Evolutionary conservation across 2,888 invertebrate species (phyloP), one percentile per base, ranked within the genome.

Genomic region (Scrobipalpa costella): DNA sequence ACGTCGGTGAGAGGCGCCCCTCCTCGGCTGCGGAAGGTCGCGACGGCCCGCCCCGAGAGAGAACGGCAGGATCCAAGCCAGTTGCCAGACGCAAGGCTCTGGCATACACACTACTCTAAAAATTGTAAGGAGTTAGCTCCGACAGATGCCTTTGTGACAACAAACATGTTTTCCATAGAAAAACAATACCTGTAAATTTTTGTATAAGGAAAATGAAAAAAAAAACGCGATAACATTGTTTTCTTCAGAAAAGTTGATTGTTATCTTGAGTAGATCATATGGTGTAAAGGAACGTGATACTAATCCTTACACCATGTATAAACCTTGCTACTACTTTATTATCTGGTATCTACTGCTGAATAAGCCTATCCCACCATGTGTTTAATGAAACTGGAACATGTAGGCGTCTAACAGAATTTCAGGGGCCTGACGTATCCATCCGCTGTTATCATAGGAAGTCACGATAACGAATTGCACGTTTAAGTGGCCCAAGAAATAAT

Each of bases 1-100:
- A 90, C 90, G 90, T 89, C 83, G 88, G 89, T 88, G 89, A 88
- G 88, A 87, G 90, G 89, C 84, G 87, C 88, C 88, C 89, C 90
- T 85, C 88, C 88, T 86, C 27, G 27, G 27, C 81, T 78, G 79
- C 81, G 88, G 88, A 90, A 90, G 90, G 90, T 90, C 90, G 90
- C 85, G 78, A 81, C 75, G 81, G 77, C 78, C 81, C 80, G 81
- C 79, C 79, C 79, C 79, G 77, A 81, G 80, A 86, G 90, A 89
- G 90, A 90, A 86, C 83, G 90, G 90, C 86, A 82, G 81, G 77
- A 90, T 90, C 89, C 89, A 88, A 86, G 84, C 80, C 81, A 78
- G 80, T 47, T 17, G 38, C 33, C 57, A 33, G n/a, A 38, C 38
- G 15, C 0, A 8, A 0, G 3, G 17, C 17, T 50, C 2, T 7